Conservation (phyloP, 2,888 invertebrate species). For the Notodonta ziczac region DNA sequence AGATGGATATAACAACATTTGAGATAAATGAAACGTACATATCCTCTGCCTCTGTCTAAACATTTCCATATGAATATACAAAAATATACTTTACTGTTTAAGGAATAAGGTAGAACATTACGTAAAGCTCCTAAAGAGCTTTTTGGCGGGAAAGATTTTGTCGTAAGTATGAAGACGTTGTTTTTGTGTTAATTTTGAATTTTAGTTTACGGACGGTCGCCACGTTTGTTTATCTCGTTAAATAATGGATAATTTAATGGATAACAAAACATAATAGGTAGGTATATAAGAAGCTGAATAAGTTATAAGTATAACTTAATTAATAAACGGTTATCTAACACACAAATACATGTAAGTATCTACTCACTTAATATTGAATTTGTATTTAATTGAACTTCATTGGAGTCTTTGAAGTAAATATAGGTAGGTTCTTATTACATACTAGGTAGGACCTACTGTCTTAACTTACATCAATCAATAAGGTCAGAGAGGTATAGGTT, state of each 20-base stretch:
- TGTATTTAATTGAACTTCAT: too few species aligned
- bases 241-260: too few species aligned
- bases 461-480: too few species aligned
- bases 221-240: not conserved
- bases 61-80: not conserved
- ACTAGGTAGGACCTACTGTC: not conserved
- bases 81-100: conserved; percentile 11
- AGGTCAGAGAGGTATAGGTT: too few species aligned
- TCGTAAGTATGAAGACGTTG: conserved; percentile 27
- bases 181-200: conserved; percentile 20
- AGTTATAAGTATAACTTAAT: too few species aligned
- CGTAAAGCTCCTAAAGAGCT: conserved; percentile 22
- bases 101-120: not conserved
- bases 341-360: too few species aligned
- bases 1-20: conserved; percentile 52
- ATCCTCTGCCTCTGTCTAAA: conserved; percentile 37
- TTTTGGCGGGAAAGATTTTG: conserved; percentile 65
- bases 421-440: too few species aligned
- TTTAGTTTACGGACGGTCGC: conserved; percentile 11
- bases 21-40: conserved; percentile 28
- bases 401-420: too few species aligned
- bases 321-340: too few species aligned
- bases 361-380: too few species aligned
- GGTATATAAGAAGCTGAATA: too few species aligned
- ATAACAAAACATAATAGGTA: too few species aligned